Evolutionary conservation across 1,140 invertebrate genomes (phyloP).

Genomic region (Drosophila murphyi): DNA sequence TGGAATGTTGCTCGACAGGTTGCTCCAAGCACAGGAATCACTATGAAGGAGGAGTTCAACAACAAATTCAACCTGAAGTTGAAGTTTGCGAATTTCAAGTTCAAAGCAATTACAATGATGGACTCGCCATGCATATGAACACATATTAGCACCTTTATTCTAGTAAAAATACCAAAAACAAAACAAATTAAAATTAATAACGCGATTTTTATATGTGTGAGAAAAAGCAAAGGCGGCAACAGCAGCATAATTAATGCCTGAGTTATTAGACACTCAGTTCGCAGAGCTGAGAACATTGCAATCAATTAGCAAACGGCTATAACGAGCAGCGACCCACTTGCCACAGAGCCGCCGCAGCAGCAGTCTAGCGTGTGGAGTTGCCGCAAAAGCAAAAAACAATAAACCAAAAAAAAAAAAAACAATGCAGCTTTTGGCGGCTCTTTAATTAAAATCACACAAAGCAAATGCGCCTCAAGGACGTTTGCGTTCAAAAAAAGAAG

Average conservation of each 20-base stretch:
- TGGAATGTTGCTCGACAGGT: constrained; percentile 66
- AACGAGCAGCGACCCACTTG: constrained; percentile 46
- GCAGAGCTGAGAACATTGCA: constrained; percentile 70
- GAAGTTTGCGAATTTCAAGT: constrained; percentile 57
- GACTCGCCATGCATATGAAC: constrained; percentile 25
- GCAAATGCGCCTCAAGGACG: constrained; percentile 59
- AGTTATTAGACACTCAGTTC: constrained; percentile 72
- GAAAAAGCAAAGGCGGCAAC: constrained; percentile 8
- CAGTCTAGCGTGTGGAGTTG: constrained; percentile 30
- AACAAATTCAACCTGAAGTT: constrained; percentile 18
- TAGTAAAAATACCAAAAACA: constrained; percentile 31
- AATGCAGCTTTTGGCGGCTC: constrained; percentile 49
- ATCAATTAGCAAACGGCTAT: constrained; percentile 65
- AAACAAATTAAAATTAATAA: constrained; percentile 55
- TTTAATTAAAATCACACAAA: constrained; percentile 80
- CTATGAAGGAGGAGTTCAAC: no score
- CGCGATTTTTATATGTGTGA: constrained; percentile 37
- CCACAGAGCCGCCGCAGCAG: constrained; percentile 4
- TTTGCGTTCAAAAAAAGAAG: constrained; percentile 52
- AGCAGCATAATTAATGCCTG: constrained; percentile 74
- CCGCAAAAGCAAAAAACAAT: not conserved
- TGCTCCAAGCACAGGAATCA: constrained; percentile 4
- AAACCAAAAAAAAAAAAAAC: constrained; percentile 38
- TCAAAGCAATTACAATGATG: constrained; percentile 73
- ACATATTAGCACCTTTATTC: constrained; percentile 75